Evolutionary conservation across 2,797 vertebrate genomes (phyloP).

Genomic region (Cygnus olor): DNA sequence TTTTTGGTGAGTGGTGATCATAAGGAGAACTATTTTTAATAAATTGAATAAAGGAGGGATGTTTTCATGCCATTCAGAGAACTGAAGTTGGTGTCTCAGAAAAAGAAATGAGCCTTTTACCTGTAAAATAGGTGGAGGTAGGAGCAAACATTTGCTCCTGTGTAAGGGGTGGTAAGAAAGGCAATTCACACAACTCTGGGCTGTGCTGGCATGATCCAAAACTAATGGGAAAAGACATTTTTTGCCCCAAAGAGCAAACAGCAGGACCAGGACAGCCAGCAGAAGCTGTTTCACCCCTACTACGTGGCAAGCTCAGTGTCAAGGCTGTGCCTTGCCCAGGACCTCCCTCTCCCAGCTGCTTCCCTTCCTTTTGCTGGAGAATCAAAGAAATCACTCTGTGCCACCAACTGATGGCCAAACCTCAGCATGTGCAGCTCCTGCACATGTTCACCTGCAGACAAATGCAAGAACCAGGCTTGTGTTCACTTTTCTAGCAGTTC

Average conservation of each 20-base stretch:
- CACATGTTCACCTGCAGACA: accelerated
- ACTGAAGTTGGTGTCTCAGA: not conserved
- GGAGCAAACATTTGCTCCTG: not conserved
- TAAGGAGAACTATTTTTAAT: not conserved
- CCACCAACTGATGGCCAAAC: not conserved
- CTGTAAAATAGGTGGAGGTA: not conserved
- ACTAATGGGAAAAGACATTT: not conserved
- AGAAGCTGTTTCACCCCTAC: not conserved
- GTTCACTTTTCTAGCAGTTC: not conserved
- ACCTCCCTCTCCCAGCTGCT: not conserved
- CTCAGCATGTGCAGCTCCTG: not conserved
- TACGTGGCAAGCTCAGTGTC: not conserved
- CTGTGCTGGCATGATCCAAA: not conserved
- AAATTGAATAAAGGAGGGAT: not conserved
- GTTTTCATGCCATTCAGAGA: not conserved
- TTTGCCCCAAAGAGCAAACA: not conserved
- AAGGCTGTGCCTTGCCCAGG: not conserved
- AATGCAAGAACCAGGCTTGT: not conserved
- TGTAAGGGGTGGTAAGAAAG: not conserved
- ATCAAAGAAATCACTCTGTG: not conserved
- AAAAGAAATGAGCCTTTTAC: not conserved
- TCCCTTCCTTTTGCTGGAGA: too few relatives aligned
- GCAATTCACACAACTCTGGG: accelerated
- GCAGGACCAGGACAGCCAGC: not conserved
- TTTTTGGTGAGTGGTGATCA: not conserved